Conservation (phyloP, 2,113 vertebrate genomes). For the Hassar affinis region DNA sequence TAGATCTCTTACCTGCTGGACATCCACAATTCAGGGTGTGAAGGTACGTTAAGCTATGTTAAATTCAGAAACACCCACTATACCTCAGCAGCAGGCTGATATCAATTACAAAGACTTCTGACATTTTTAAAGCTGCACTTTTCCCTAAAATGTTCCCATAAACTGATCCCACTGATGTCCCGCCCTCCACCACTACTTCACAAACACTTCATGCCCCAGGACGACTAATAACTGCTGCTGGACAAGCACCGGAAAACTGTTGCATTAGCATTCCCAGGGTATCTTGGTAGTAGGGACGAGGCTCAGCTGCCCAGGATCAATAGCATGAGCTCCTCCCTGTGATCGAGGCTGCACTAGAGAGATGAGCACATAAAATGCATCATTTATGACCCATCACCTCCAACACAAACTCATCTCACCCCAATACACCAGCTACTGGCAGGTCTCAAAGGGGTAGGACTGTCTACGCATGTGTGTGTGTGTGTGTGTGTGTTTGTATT, state of each 20-base stretch:
- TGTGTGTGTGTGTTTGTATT: too few relatives aligned
- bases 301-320: constrained; percentile 61
- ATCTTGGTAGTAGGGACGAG: constrained; percentile 47
- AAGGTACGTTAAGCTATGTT: background rate
- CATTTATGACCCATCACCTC: constrained; percentile 60
- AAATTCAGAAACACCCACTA: background rate
- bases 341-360: constrained; percentile 54
- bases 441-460: constrained; percentile 5
- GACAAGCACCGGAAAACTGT: background rate
- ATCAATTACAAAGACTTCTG: background rate
- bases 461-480: background rate
- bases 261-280: constrained; percentile 56
- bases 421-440: constrained; percentile 35
- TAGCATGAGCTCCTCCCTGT: constrained; percentile 55
- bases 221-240: constrained; percentile 21
- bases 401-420: constrained; percentile 59
- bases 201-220: background rate
- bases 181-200: background rate
- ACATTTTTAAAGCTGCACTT: background rate
- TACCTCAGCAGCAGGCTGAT: background rate
- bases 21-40: background rate
- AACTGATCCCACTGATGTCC: background rate
- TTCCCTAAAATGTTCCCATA: background rate
- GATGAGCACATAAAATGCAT: constrained; percentile 61
- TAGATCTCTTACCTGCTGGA: background rate